These are phyloP conservation scores for Pyrochroa serraticornis DNA, from an alignment of 2,888 invertebrate species.

Conservation along the genomic window DNA sequence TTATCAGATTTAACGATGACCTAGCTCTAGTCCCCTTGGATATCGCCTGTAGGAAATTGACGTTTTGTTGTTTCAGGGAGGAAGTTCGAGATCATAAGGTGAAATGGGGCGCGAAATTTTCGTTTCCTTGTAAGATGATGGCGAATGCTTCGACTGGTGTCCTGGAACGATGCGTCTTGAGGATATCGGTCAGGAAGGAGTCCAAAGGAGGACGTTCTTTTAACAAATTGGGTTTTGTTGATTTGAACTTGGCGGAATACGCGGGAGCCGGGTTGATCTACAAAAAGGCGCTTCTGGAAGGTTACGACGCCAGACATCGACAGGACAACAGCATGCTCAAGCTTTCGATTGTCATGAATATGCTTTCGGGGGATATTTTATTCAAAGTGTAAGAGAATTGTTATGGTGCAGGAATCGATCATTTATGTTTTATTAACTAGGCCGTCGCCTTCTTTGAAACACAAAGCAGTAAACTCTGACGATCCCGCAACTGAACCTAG, in stretches of 20 bases:
- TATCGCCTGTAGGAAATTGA: background rate
- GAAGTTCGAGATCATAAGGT: constrained; percentile 94
- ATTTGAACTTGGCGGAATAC: constrained; percentile 95
- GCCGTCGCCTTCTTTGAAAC: constrained; percentile 62
- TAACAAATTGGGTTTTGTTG: constrained; percentile 96
- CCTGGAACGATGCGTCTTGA: constrained; percentile 89
- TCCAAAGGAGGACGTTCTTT: constrained; percentile 84
- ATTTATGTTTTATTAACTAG: constrained; percentile 52
- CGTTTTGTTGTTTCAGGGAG: constrained; percentile 68
- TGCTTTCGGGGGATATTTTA: constrained; percentile 94
- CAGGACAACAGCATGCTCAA: constrained; percentile 96
- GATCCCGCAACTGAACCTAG: constrained; percentile 58
- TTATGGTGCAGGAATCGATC: too few species aligned
- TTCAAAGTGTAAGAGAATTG: constrained; percentile 88
- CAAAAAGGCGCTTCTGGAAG: constrained; percentile 90
- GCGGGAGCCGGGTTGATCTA: constrained; percentile 90
- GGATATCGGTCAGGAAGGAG: constrained; percentile 95
- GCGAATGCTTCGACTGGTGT: constrained; percentile 95
- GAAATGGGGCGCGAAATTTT: constrained; percentile 89
- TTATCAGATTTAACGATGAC: too few species aligned
- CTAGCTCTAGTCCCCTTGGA: too few species aligned
- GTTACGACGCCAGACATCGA: constrained; percentile 89
- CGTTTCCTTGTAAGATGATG: constrained; percentile 95
- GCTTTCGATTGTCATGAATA: constrained; percentile 89
- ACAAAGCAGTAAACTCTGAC: constrained; percentile 50